Base-by-base conservation (phyloP, 2,113 vertebrate species). In the Trichomycterus rosablanca region DNA sequence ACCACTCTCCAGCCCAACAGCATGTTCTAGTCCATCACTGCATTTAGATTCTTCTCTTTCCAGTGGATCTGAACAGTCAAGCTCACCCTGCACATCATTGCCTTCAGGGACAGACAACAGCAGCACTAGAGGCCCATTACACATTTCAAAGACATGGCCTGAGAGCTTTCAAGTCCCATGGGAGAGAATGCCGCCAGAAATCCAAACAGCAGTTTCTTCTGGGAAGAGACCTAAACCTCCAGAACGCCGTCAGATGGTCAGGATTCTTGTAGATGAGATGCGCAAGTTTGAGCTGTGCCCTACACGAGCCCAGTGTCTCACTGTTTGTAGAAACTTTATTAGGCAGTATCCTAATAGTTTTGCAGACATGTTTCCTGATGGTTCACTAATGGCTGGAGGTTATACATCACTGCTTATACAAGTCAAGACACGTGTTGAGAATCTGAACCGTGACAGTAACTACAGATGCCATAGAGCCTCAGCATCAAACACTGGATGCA, bases 321-420 rank as follows among this genome's bases (percentile, higher is more conserved):
- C 59, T 18, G 42, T 62, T 4, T 15, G 23, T 42, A 1, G 19
- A 56, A 57, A 58, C 12, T 61, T 69, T 26, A 32, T 59, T 16
- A 39, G 26, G n/a, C 51, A 63, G 37, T 63, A 69, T 16, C 67
- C 52, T 11, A 43, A 63, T 3, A 35, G 37, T 52, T 69, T 69
- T 45, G 45, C 35, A 22, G 51, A 65, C 10, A 23, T 45, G 8
- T 19, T 16, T 10, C 15, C 43, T 19, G 28, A 51, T 32, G 67
- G 45, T 14, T 19, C 35, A 44, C 22, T 57, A 43, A 7, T 57
- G 30, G 42, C 19, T 45, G 49, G 45, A 40, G 60, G 53, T 44
- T 39, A 59, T 26, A 34, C 22, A 1, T 49, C 55, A 66, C 68
- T 70, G 3, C 26, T 60, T 12, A 54, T 49, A 11, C 45, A 69